Evolutionary conservation across 2,113 vertebrate species (phyloP).

Genomic region (Anguilla japonica): DNA sequence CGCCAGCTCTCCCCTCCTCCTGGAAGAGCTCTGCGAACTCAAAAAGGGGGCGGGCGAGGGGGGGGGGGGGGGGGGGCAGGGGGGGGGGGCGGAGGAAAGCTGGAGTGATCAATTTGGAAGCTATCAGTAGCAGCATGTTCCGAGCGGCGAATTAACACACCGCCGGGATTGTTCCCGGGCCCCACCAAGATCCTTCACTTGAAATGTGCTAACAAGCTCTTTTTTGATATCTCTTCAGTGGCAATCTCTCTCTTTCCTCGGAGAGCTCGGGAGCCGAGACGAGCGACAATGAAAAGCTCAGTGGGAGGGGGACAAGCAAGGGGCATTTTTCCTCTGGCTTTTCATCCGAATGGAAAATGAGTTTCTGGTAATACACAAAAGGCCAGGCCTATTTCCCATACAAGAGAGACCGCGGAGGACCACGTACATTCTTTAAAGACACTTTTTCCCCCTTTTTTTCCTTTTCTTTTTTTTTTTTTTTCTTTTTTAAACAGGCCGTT

Average conservation of each 20-base stretch:
- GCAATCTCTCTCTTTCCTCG: slow-evolving; percentile 77
- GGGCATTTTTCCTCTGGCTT: slow-evolving; percentile 75
- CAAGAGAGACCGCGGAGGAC: slow-evolving; percentile 85
- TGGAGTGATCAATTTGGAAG: slow-evolving; percentile 85
- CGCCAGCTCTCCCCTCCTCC: slow-evolving; percentile 77
- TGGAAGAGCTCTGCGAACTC: slow-evolving; percentile 66
- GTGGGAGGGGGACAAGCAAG: slow-evolving; percentile 83
- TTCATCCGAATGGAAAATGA: slow-evolving; percentile 96
- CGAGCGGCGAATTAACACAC: slow-evolving; percentile 87
- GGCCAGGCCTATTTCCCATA: slow-evolving; percentile 82
- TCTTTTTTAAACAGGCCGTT: slow-evolving; percentile 50
- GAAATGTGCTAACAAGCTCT: slow-evolving; percentile 97
- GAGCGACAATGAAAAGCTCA: slow-evolving; percentile 90
- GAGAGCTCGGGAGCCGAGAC: slow-evolving; percentile 89
- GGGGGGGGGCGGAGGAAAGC: slow-evolving; percentile 70
- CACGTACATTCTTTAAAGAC: slow-evolving; percentile 61
- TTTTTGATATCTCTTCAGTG: slow-evolving; percentile 85
- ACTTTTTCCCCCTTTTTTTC: slow-evolving; percentile 16
- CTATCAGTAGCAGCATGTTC: slow-evolving; percentile 86
- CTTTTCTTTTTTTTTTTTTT: background rate
- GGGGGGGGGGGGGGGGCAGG: slow-evolving; percentile 69
- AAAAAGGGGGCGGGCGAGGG: background rate
- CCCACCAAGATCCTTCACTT: slow-evolving; percentile 83
- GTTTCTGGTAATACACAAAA: slow-evolving; percentile 97
- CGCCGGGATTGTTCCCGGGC: slow-evolving; percentile 80